These are phyloP conservation scores for Diplazon laetatorius DNA, from an alignment of 2,888 invertebrate species.

Conservation along the genomic window DNA sequence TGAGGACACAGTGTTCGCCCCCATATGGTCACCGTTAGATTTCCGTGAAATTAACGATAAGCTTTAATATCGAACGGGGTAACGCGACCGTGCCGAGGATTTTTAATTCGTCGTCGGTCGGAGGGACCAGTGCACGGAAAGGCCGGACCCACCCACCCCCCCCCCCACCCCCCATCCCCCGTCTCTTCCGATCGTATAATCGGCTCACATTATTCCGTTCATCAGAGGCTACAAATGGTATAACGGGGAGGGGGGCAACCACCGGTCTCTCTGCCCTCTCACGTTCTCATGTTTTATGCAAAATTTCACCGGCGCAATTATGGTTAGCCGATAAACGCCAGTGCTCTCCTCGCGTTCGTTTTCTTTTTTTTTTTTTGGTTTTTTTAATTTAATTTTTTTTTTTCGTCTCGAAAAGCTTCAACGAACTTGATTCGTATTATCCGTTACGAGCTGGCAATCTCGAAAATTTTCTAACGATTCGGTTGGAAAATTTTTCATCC, in stretches of 20 bases:
- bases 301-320: constrained; percentile 56
- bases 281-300: constrained; percentile 59
- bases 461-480: not conserved
- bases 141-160: not conserved
- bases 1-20: constrained; percentile 14
- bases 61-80: constrained; percentile 34
- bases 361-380: constrained; percentile 2
- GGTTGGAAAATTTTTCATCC: not conserved
- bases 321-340: constrained; percentile 53
- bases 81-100: not conserved
- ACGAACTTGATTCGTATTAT: constrained; percentile 36
- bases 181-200: constrained; percentile 43
- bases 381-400: not conserved
- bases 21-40: constrained; percentile 44
- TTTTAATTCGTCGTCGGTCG: constrained; percentile 54
- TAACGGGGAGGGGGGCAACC: constrained; percentile 9
- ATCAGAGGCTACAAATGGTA: constrained; percentile 28
- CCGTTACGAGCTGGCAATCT: not conserved
- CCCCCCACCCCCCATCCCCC: no score
- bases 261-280: constrained; percentile 16
- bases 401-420: constrained; percentile 17
- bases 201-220: constrained; percentile 56
- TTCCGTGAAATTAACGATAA: constrained; percentile 58
- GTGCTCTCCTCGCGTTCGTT: not conserved
- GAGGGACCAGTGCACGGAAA: not conserved